Conservation (phyloP, 2,888 invertebrate species). For the Drosophila stalkeri region DNA sequence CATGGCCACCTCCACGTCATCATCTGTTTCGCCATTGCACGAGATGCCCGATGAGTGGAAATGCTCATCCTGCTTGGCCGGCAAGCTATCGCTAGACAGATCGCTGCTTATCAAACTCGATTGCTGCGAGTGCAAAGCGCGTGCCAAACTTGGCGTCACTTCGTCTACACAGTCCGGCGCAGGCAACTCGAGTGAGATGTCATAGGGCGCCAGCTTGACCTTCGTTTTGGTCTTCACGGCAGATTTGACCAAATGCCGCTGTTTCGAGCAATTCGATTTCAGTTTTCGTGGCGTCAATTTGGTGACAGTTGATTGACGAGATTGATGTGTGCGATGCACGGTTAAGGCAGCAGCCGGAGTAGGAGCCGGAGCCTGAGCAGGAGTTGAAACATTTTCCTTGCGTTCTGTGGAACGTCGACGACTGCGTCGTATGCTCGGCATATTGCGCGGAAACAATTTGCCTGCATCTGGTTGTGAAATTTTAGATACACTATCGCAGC, state of each 20-base stretch:
- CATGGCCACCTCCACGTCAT: slow-evolving; percentile 80
- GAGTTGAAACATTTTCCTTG: slow-evolving; percentile 32
- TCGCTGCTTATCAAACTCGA: slow-evolving; percentile 76
- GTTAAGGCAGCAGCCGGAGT: slow-evolving; percentile 26
- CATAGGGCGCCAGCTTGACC: slow-evolving; percentile 71
- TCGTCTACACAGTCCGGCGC: slow-evolving; percentile 22
- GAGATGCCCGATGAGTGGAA: slow-evolving; percentile 84
- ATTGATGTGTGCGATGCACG: slow-evolving; percentile 45
- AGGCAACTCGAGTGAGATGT: slow-evolving; percentile 69
- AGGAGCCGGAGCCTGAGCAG: slow-evolving; percentile 6
- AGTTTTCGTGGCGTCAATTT: slow-evolving; percentile 72
- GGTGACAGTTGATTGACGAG: slow-evolving; percentile 74
- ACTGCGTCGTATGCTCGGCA: slow-evolving; percentile 84
- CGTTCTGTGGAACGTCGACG: slow-evolving; percentile 63
- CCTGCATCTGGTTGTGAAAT: slow-evolving; percentile 76
- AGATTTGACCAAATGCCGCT: slow-evolving; percentile 47
- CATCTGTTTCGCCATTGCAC: slow-evolving; percentile 83
- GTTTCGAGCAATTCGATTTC: slow-evolving; percentile 74
- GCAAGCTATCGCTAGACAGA: slow-evolving; percentile 41
- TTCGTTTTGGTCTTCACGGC: slow-evolving; percentile 68
- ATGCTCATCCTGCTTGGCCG: slow-evolving; percentile 71
- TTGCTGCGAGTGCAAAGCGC: slow-evolving; percentile 63
- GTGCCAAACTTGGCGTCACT: slow-evolving; percentile 56
- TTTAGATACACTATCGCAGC: slow-evolving; percentile 71
- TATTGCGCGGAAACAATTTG: slow-evolving; percentile 83